Percentiles rank a stretch among this genome's conserved stretches.
Evolutionary conservation across 1,140 invertebrate genomes (phyloP).

Genomic region (Solen grandis): DNA sequence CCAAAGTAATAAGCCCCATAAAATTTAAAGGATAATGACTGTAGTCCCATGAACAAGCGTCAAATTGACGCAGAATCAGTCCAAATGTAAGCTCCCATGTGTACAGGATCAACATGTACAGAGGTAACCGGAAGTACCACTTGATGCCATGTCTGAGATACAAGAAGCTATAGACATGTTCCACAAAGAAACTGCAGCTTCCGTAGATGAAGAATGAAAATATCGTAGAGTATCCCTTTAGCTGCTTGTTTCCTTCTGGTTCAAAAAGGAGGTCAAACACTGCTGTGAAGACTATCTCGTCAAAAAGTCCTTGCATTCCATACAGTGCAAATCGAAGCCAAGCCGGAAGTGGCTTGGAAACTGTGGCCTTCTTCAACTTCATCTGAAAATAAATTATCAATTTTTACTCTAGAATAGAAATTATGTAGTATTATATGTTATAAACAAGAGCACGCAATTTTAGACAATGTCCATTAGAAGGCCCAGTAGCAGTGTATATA

Average conservation of each 20-base stretch:
- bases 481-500: too few relatives aligned
- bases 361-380: background rate
- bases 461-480: too few relatives aligned
- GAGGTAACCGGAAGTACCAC: slow-evolving; percentile 74
- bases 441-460: too few relatives aligned
- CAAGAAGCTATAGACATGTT: slow-evolving; percentile 77
- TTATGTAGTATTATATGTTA: too few relatives aligned
- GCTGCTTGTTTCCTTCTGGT: slow-evolving; percentile 78
- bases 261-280: slow-evolving; percentile 81
- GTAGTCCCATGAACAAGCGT: slow-evolving; percentile 83
- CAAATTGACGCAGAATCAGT: slow-evolving; percentile 78
- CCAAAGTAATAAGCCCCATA: slow-evolving; percentile 82
- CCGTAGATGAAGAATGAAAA: slow-evolving; percentile 83
- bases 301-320: slow-evolving; percentile 82
- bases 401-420: too few relatives aligned
- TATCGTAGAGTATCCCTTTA: slow-evolving; percentile 81
- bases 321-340: slow-evolving; percentile 81
- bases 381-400: too few relatives aligned
- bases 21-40: slow-evolving; percentile 79
- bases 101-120: slow-evolving; percentile 81
- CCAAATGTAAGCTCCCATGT: slow-evolving; percentile 81
- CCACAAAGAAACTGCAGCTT: slow-evolving; percentile 80
- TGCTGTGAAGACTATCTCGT: slow-evolving; percentile 83
- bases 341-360: slow-evolving; percentile 61
- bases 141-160: slow-evolving; percentile 51